These are phyloP conservation scores for Herpetotheres cachinnans DNA, from an alignment of 2,113 vertebrate species.

Conservation along the genomic window DNA sequence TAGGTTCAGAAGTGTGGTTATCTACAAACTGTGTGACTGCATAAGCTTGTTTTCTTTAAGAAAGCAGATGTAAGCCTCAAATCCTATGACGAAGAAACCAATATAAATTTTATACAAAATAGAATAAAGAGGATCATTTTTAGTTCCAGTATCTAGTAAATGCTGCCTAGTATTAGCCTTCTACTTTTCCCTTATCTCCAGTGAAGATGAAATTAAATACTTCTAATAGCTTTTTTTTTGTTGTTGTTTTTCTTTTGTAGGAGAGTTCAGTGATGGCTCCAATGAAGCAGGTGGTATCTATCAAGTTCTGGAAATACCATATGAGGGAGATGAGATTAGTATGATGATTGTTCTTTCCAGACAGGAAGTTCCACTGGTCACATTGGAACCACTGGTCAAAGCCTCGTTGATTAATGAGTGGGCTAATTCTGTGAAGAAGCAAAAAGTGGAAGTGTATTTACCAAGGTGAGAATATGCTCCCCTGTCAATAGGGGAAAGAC, in stretches of 20 bases:
- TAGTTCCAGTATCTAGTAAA: background rate
- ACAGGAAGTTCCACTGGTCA: conserved; percentile 92
- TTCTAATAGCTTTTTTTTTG: background rate
- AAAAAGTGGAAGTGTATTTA: conserved; percentile 96
- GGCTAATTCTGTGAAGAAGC: conserved; percentile 93
- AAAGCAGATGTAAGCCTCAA: background rate
- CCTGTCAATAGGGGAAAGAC: rapidly evolving
- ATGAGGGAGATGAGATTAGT: conserved; percentile 91
- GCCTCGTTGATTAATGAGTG: conserved; percentile 91
- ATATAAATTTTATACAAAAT: background rate
- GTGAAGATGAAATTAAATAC: background rate
- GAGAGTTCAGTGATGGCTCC: conserved; percentile 98
- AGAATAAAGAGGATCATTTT: background rate
- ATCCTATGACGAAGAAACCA: background rate
- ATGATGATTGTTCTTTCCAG: conserved; percentile 94
- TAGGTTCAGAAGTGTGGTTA: background rate
- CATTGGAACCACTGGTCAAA: conserved; percentile 91
- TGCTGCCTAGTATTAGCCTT: background rate
- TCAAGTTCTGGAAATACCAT: conserved; percentile 96
- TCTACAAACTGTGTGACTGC: background rate
- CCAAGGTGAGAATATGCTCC: conserved; percentile 80
- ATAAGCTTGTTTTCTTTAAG: background rate
- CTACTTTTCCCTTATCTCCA: background rate
- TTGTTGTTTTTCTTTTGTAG: conserved; percentile 63
- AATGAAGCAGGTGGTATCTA: conserved; percentile 96